Evolutionary conservation across 1,140 invertebrate genomes (phyloP), one percentile per base, ranked within the genome.

Genomic region (Solenopsis fugax): DNA sequence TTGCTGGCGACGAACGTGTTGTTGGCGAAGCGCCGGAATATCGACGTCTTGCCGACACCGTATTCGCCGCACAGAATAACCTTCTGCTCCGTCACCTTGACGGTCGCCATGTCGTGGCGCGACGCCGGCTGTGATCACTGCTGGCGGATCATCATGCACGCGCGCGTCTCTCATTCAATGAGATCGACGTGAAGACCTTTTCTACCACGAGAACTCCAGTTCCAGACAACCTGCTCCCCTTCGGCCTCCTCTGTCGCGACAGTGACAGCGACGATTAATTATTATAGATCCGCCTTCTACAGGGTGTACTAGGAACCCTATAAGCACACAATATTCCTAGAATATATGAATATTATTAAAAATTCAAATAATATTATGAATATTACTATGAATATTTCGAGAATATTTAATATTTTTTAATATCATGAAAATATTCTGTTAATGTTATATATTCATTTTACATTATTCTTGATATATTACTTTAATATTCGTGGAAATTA

Each of bases 31-130:
- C 98, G 96, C 80, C 98, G 96, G 94, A 99, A 99, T 90, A 99
- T 95, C 54, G 98, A 99, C 93, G 97, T 98, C 95, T 99, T 99
- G 41, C 98, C 98, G 9, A 99, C 98, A 67, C 98, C 98, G 96
- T 98, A 99, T 96, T 99, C 98, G 41, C 98, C 98, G 95, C 98
- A 98, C 56, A 99, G 96, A 93, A 99, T 99, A 21, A 99, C 98
- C 97, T 99, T 99, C 93, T 98, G 97, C 92, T 98, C 98, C 12
- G 98, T 98, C 88, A 97, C 96, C 96, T 97, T 97, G 85, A 97
- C 96, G 91, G 97, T 96, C 91, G 98, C 98, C 98, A 98, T 98
- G 29, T 90, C 81, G 52, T 81, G 24, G 65, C 73, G 71, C 80
- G 73, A 69, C n/a, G 45, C 86, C 89, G 89, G 77, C 58, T 18